Percentiles rank a stretch among this genome's conserved stretches.
phyloP scores from a whole-genome alignment of 2,797 vertebrate genomes.

The Gallinago nigripennis region DNA sequence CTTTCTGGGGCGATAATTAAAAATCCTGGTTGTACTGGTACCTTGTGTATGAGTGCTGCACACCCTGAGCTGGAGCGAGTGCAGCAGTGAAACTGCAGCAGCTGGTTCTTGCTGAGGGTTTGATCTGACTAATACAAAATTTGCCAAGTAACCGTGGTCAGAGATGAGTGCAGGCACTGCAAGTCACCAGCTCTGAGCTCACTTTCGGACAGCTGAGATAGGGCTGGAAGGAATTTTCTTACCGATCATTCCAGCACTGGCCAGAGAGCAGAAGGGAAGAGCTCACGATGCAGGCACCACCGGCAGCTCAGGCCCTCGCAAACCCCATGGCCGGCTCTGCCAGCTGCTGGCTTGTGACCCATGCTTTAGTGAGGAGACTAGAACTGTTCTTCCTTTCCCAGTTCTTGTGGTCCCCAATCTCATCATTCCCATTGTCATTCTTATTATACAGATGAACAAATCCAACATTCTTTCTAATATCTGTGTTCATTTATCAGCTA shows the following conservation, averaged over 20 bases:
- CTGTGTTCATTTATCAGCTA: background rate
- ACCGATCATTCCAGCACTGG: background rate
- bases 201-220: background rate
- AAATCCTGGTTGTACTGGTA: background rate
- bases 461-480: background rate
- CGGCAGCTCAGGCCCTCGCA: background rate
- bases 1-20: background rate
- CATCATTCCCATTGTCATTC: background rate
- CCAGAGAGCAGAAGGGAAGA: background rate
- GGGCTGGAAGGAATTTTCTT: background rate
- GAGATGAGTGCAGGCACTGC: background rate
- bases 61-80: background rate
- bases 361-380: background rate
- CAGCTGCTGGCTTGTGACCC: background rate
- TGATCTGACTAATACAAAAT: background rate
- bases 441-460: background rate
- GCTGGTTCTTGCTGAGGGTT: background rate
- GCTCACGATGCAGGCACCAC: background rate
- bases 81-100: background rate
- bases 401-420: background rate
- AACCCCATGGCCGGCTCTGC: background rate
- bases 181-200: background rate
- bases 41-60: background rate
- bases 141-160: background rate
- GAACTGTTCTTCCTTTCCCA: background rate